phyloP scores from a whole-genome alignment of 2,113 vertebrate species.

The Podilymbus podiceps region DNA sequence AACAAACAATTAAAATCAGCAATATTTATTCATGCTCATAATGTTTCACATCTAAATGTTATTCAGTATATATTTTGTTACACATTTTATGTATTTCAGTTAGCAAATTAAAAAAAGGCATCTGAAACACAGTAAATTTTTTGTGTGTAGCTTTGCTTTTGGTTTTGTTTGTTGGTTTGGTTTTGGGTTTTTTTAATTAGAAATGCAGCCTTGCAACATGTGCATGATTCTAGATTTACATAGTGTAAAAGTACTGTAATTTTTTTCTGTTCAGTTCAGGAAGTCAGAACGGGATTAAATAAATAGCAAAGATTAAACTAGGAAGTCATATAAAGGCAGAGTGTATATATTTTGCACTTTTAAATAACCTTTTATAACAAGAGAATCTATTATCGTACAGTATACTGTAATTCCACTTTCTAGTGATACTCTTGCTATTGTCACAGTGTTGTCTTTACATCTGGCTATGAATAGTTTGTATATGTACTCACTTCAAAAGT shows the following conservation, averaged over 20 bases:
- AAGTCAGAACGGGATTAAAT: constrained; percentile 17
- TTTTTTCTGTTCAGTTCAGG: constrained; percentile 13
- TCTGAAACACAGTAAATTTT: neutral
- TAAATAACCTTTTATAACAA: constrained; percentile 56
- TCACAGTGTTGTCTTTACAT: constrained; percentile 46
- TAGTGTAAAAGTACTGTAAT: constrained; percentile 29
- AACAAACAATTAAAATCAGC: neutral
- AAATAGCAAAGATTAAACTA: neutral
- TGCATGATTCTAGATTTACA: constrained; percentile 46
- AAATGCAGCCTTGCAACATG: constrained; percentile 24
- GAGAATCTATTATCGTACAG: neutral
- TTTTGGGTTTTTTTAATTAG: neutral
- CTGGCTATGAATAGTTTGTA: constrained; percentile 44
- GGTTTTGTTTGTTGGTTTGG: too few species aligned
- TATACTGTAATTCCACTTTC: constrained; percentile 41
- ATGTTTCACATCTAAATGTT: neutral
- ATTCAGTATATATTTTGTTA: neutral
- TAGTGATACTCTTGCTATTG: constrained; percentile 49
- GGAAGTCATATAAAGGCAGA: constrained; percentile 1
- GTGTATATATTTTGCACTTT: constrained; percentile 65
- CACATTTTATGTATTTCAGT: neutral
- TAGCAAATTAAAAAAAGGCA: neutral
- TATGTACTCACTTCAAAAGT: constrained; percentile 14
- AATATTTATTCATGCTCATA: neutral
- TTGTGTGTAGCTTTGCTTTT: neutral